phyloP scores from a whole-genome alignment of 2,113 vertebrate genomes.

The Danio rerio region GRCz12tu NC_133189.1:31542501-31543000 shows the following conservation, averaged over 20 bases:
- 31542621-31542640: neutral
- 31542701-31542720: neutral
- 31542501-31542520: neutral
- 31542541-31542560: neutral
- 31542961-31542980: too few relatives aligned
- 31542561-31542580: neutral
- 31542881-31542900: too few relatives aligned
- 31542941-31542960: too few relatives aligned
- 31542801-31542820: neutral
- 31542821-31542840: too few relatives aligned
- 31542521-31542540: neutral
- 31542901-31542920: too few relatives aligned
- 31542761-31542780: neutral
- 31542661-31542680: neutral
- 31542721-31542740: neutral
- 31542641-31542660: neutral
- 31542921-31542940: too few relatives aligned
- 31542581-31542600: neutral
- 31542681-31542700: neutral
- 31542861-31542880: too few relatives aligned
- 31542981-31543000: too few relatives aligned
- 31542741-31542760: neutral
- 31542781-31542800: slow-evolving; percentile 13
- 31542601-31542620: neutral
- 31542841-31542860: too few relatives aligned